These are phyloP conservation scores for Prosapia bicincta DNA, from an alignment of 2,888 invertebrate species.

Conservation along the genomic window DNA sequence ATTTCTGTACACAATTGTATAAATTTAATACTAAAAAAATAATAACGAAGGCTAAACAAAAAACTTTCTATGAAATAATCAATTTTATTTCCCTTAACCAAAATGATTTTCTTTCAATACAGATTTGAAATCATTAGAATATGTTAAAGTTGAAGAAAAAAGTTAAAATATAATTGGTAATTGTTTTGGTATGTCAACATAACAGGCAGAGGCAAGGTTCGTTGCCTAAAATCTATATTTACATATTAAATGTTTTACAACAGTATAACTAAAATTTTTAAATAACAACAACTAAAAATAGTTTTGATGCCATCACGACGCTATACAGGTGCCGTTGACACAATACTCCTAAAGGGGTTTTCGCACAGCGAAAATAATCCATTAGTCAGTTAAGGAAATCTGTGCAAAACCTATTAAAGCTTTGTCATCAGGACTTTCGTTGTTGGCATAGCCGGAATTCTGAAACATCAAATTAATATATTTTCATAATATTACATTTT, in stretches of 20 bases:
- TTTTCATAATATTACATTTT: slow-evolving; percentile 30
- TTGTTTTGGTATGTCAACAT: background rate
- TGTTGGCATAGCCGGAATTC: slow-evolving; percentile 65
- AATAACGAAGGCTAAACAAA: no score
- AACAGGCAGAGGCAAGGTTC: background rate
- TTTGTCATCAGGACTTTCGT: slow-evolving; percentile 89
- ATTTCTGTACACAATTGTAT: no score
- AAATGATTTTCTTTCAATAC: background rate
- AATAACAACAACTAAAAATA: background rate
- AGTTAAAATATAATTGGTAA: background rate
- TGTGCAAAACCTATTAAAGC: slow-evolving; percentile 96
- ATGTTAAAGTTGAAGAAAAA: background rate
- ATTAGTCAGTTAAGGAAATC: slow-evolving; percentile 84
- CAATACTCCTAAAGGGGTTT: background rate
- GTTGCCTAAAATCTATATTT: background rate
- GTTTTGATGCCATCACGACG: background rate
- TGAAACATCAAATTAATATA: no score
- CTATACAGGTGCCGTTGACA: background rate
- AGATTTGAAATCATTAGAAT: background rate
- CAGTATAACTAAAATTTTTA: background rate
- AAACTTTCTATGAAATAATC: no score
- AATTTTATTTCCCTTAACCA: background rate
- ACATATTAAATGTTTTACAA: background rate
- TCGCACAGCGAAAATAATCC: slow-evolving; percentile 9
- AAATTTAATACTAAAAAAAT: no score